Conservation (phyloP, 1,140 invertebrate genomes). For the Campoletis sonorensis region DNA sequence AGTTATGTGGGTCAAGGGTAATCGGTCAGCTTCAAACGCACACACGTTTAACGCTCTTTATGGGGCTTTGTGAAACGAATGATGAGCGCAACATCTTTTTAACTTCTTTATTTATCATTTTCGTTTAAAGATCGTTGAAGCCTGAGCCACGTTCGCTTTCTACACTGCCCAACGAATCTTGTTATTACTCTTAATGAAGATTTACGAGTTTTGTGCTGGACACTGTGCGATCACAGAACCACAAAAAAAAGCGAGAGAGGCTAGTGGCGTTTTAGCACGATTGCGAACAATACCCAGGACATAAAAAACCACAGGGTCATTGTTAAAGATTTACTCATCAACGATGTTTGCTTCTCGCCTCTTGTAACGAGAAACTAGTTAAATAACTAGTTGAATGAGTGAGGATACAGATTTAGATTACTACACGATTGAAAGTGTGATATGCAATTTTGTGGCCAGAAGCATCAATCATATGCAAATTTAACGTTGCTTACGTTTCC, state of each 20-base stretch:
- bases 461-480: conserved; percentile 10
- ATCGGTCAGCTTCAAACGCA: conserved; percentile 6
- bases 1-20: conserved; percentile 51
- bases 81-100: too few relatives aligned
- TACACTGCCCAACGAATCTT: conserved; percentile 34
- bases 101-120: too few relatives aligned
- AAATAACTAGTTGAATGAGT: neutral
- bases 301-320: neutral
- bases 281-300: neutral
- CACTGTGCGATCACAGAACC: neutral
- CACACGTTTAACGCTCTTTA: too few relatives aligned
- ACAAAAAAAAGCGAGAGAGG: neutral
- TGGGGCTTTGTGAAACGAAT: too few relatives aligned
- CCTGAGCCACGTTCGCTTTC: neutral
- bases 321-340: neutral
- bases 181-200: conserved; percentile 41
- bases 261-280: neutral
- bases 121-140: neutral
- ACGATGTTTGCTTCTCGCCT: neutral
- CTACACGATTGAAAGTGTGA: neutral
- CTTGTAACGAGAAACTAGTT: neutral
- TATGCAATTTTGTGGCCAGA: neutral
- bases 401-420: neutral
- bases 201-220: conserved; percentile 39
- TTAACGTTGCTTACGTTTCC: neutral